Evolutionary conservation across 1,140 invertebrate genomes (phyloP).

Genomic region (Aphelinus atriplicis): DNA sequence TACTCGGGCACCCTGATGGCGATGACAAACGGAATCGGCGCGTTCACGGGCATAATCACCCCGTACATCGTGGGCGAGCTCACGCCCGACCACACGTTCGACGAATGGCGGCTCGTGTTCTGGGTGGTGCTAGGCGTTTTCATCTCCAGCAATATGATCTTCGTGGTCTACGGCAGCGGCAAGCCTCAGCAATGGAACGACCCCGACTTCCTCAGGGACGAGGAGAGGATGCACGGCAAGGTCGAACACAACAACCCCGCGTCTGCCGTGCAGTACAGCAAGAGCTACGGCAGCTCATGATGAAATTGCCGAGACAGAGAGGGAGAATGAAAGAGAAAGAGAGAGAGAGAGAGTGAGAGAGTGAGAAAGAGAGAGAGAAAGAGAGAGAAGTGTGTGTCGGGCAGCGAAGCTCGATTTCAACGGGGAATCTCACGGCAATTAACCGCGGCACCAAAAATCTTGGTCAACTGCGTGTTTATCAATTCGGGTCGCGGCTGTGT

Average conservation of each 20-base stretch:
- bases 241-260: neutral
- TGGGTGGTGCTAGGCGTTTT: conserved; percentile 83
- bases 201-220: conserved; percentile 47
- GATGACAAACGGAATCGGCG: conserved; percentile 84
- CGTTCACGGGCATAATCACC: conserved; percentile 81
- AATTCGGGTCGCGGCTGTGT: too few species aligned
- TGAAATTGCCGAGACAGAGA: neutral
- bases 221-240: conserved; percentile 28
- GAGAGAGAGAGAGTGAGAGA: neutral
- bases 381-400: too few species aligned
- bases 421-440: too few species aligned
- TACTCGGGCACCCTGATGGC: conserved; percentile 86
- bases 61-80: conserved; percentile 82
- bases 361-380: neutral
- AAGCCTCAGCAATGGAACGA: conserved; percentile 79
- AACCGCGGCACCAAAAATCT: too few species aligned
- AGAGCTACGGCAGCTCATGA: neutral
- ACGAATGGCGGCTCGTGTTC: conserved; percentile 84
- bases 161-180: conserved; percentile 76
- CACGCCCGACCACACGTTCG: conserved; percentile 76
- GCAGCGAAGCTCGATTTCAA: too few species aligned
- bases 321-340: neutral
- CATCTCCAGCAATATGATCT: conserved; percentile 77
- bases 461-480: too few species aligned
- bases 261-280: neutral